phyloP scores from a whole-genome alignment of 2,797 vertebrate genomes.

The Muscicapa comitata region DNA sequence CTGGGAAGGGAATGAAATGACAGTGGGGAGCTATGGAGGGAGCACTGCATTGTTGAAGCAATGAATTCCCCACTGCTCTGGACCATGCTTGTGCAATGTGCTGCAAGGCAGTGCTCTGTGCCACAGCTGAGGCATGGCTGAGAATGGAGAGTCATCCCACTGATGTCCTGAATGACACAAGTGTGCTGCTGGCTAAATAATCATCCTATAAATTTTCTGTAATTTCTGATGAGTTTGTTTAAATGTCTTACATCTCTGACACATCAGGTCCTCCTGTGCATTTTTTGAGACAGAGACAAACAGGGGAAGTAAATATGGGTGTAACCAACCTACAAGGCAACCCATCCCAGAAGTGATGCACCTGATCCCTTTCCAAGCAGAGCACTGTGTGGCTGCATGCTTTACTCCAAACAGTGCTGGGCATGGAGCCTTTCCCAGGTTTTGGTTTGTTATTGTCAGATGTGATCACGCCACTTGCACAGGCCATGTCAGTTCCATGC shows the following conservation, averaged over 20 bases:
- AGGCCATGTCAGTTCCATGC: rapidly evolving
- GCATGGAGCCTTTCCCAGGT: background rate
- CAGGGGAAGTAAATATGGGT: background rate
- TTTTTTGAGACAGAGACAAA: background rate
- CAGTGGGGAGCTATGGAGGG: background rate
- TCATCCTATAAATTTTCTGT: background rate
- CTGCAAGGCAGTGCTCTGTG: background rate
- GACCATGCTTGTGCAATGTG: rapidly evolving
- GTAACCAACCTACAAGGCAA: background rate
- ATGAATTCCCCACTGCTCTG: background rate
- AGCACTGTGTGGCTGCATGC: background rate
- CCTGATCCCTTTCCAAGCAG: background rate
- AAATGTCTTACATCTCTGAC: background rate
- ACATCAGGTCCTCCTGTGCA: background rate
- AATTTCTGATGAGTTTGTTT: background rate
- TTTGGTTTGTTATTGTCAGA: background rate
- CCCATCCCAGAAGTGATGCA: background rate
- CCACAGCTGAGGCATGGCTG: background rate
- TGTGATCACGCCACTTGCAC: rapidly evolving
- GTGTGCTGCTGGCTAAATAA: background rate
- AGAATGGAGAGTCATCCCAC: background rate
- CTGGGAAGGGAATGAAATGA: background rate
- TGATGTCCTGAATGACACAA: background rate
- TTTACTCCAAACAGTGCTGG: background rate
- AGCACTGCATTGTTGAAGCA: background rate